Conservation (phyloP, 2,113 vertebrate species). For the rabbit (Oryctolagus cuniculus) region DNA sequence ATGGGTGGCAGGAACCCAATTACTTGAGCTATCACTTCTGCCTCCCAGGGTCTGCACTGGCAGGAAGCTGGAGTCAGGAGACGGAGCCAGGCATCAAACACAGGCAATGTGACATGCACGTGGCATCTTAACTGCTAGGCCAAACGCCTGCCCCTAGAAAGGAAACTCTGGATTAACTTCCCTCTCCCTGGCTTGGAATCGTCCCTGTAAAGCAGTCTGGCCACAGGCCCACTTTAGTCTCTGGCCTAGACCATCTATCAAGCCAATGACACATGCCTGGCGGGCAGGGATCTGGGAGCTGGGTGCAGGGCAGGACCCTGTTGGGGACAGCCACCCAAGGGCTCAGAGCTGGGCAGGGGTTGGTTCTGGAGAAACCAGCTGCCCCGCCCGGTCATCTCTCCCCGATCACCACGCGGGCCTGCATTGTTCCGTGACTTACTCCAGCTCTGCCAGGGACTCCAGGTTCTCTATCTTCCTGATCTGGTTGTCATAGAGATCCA, state of each 20-base stretch:
- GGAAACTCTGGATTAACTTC: background rate
- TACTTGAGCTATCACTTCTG: too few relatives aligned
- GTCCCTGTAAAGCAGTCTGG: background rate
- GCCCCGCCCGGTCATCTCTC: accelerated
- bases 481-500: conserved; percentile 99
- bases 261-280: accelerated
- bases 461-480: conserved; percentile 97
- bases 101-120: too few relatives aligned
- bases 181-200: background rate
- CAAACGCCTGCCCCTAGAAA: too few relatives aligned
- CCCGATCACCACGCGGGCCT: background rate
- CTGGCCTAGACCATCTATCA: background rate
- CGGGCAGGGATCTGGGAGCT: background rate
- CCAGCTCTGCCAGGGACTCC: conserved; percentile 92
- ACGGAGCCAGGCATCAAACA: too few relatives aligned
- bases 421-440: conserved; percentile 90
- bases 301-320: background rate
- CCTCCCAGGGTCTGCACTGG: too few relatives aligned
- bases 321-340: background rate
- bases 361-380: background rate
- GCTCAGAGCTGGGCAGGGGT: background rate
- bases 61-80: too few relatives aligned
- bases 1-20: too few relatives aligned
- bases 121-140: too few relatives aligned
- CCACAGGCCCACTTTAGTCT: background rate